Base-by-base conservation (phyloP, 1,140 invertebrate genomes). In the Drosophila dunni region DNA sequence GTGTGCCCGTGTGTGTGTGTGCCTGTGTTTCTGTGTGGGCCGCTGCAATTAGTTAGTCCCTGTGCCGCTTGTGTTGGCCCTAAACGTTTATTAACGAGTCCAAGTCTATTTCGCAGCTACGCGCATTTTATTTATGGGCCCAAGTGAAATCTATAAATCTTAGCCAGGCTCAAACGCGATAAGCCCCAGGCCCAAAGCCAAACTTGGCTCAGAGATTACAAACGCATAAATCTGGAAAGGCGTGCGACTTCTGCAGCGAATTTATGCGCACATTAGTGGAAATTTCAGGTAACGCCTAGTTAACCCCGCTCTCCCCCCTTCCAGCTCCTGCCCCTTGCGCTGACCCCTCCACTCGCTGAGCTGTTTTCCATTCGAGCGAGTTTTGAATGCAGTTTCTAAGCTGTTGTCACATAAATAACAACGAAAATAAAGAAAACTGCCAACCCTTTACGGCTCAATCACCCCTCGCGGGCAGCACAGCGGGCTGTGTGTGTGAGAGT, bases 71-170 rank as follows among this genome's bases (percentile, higher is more conserved):
- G 56, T 66, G 53, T 65, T 79, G 75, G 67, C 82, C 60, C 65
- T 86, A 85, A 85, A 85, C 75, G 82, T 54, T 82, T 86, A 86
- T 88, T 88, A 86, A 86, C 88, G 82, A 81, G 76, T 33, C 34
- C 40, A 8, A 77, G 57, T 54, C 75, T 74, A 73, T 65, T 71
- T 70, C 24, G 29, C 44, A 65, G 75, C 75, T 78, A 77, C 6
- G 54, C 45, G 53, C 69, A 54, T 48, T 24, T 24, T 72, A 76
- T 76, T 72, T 79, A 76, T 73, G 67, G 57, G 67, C 20, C 34
- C 51, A 36, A 63, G 75, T n/a, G 9, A 20, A 40, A 81, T 85
- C 82, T 69, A 85, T 85, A 86, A 86, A 86, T 85, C 79, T 85
- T 65, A 20, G 0, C 34, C 36, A 56, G 20, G 53, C 53, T 56